These are phyloP conservation scores for Agrotis ipsilon DNA, from an alignment of 2,888 invertebrate species.

Conservation along the genomic window DNA sequence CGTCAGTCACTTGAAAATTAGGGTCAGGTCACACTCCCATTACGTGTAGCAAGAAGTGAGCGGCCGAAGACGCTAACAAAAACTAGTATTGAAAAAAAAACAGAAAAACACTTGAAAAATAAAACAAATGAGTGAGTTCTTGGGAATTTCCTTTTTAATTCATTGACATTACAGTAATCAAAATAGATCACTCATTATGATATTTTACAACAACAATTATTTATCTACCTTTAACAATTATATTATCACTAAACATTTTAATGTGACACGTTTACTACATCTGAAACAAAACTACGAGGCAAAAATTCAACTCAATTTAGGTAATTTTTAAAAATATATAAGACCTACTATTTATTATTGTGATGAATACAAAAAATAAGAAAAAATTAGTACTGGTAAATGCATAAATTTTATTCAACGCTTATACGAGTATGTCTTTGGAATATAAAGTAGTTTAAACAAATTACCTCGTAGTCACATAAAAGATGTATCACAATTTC, in stretches of 20 bases:
- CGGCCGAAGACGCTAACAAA: no score
- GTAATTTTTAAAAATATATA: not conserved
- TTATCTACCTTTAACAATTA: conserved; percentile 59
- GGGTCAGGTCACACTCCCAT: no score
- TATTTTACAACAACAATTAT: conserved; percentile 62
- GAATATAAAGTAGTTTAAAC: not conserved
- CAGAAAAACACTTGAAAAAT: not conserved
- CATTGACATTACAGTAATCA: conserved; percentile 61
- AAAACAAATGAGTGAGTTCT: conserved; percentile 22
- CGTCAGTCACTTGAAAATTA: no score
- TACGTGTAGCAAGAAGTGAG: no score
- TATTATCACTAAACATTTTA: conserved; percentile 47
- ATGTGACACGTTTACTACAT: conserved; percentile 41
- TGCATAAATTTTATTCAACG: conserved; percentile 3
- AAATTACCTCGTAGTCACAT: conserved; percentile 25
- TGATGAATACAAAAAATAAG: not conserved
- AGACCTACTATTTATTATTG: no score
- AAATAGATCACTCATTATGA: conserved; percentile 61
- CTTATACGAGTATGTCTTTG: conserved; percentile 9
- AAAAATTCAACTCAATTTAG: not conserved
- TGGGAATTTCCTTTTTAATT: conserved; percentile 48
- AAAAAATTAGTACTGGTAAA: not conserved
- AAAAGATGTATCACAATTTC: conserved; percentile 40
- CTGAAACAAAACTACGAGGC: conserved; percentile 33
- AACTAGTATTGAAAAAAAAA: not conserved